Conservation (phyloP, 2,797 vertebrate species). For the Macropus fuliginosus region DNA sequence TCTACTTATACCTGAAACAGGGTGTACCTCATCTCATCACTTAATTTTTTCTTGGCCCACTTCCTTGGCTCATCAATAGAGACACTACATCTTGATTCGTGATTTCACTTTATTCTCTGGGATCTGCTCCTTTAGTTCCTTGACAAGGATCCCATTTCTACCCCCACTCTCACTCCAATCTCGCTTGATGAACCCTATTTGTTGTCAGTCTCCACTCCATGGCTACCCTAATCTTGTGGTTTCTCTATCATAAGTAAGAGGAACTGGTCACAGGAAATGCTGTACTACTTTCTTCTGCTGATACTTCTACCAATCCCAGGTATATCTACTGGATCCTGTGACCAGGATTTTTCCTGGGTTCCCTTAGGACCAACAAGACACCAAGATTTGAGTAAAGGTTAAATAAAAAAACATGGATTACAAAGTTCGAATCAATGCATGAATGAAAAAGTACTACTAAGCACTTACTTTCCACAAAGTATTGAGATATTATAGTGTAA, state of each 20-base stretch:
- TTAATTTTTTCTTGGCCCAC: not conserved
- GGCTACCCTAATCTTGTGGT: not conserved
- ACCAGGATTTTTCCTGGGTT: not conserved
- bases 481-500: not conserved
- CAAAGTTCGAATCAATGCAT: not conserved
- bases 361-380: not conserved
- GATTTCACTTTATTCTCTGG: not conserved
- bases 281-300: not conserved
- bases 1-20: not conserved
- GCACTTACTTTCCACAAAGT: not conserved
- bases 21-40: not conserved
- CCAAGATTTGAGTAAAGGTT: not conserved
- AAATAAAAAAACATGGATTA: not conserved
- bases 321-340: not conserved
- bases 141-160: not conserved
- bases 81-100: not conserved
- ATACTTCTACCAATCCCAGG: not conserved
- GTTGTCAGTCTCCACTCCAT: not conserved
- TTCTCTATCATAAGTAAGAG: not conserved
- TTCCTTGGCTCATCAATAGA: not conserved
- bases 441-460: not conserved
- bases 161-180: not conserved
- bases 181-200: not conserved
- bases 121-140: not conserved
- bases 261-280: not conserved